These are phyloP conservation scores for Zoanthus sansibaricus DNA, from an alignment of 92 coral and sea anemone genomes.

Conservation along the genomic window DNA sequence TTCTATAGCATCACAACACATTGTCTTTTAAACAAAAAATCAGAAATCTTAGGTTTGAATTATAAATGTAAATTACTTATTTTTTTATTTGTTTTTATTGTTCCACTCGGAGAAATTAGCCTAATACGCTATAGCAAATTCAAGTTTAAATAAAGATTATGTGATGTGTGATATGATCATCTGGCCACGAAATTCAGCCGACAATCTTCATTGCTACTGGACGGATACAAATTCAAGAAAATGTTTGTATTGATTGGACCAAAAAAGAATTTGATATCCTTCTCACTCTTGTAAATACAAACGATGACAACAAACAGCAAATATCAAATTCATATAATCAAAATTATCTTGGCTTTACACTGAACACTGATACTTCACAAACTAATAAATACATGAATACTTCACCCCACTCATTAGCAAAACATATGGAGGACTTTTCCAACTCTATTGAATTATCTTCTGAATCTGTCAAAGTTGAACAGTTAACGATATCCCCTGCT, in stretches of 20 bases:
- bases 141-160: too few relatives aligned
- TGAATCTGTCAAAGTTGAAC: conserved; percentile 21
- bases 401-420: not conserved
- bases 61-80: too few relatives aligned
- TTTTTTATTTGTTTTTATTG: too few relatives aligned
- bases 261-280: conserved; percentile 13
- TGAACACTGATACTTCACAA: not conserved
- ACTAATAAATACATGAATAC: conserved; percentile 6
- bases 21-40: too few relatives aligned
- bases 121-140: too few relatives aligned
- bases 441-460: conserved; percentile 5
- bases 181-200: not conserved
- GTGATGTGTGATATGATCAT: not conserved
- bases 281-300: conserved; percentile 17
- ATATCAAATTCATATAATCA: conserved; percentile 7
- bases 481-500: conserved; percentile 23
- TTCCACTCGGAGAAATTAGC: too few relatives aligned
- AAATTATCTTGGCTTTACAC: conserved; percentile 32
- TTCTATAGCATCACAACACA: not conserved
- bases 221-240: conserved; percentile 18
- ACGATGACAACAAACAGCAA: not conserved
- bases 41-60: too few relatives aligned
- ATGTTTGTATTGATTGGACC: conserved; percentile 13
- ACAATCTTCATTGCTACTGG: conserved; percentile 21
- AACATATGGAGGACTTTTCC: conserved; percentile 24